A percentile compares a stretch with the other conserved stretches of the same genome.
Conservation (phyloP, 2,888 invertebrate genomes). For the Phasia obesa region DNA sequence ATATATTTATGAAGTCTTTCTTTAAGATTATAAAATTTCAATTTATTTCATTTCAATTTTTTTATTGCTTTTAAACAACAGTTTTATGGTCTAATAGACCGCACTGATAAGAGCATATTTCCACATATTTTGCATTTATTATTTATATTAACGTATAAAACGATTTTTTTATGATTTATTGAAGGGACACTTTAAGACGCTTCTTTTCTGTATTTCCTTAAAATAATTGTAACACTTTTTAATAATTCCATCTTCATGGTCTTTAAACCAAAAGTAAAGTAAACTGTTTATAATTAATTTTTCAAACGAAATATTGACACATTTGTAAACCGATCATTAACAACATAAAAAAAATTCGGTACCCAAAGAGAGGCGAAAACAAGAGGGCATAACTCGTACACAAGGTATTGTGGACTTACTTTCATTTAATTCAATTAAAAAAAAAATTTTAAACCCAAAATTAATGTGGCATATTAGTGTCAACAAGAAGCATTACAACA, state of each 20-base stretch:
- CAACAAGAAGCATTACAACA: conserved; percentile 37
- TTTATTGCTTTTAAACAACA: no score
- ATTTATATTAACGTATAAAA: no score
- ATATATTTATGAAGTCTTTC: no score
- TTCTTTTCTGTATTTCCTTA: no score
- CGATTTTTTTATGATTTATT: no score
- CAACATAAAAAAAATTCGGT: neutral
- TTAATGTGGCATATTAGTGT: conserved; percentile 45
- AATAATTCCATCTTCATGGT: neutral
- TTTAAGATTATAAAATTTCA: no score
- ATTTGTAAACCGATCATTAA: neutral
- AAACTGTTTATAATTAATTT: neutral
- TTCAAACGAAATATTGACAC: neutral
- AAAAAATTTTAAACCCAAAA: neutral
- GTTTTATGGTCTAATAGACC: no score
- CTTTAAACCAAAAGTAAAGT: neutral
- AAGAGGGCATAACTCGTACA: neutral
- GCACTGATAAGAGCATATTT: no score
- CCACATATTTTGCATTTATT: no score
- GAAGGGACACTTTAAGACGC: no score
- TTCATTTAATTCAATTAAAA: neutral
- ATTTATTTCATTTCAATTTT: no score
- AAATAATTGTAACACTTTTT: no score
- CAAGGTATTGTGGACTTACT: neutral
- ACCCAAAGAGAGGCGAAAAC: neutral